Percentiles rank a stretch among this genome's conserved stretches.
phyloP scores from a whole-genome alignment of 2,888 invertebrate genomes.

The Eumacrocentrus americanus region DNA sequence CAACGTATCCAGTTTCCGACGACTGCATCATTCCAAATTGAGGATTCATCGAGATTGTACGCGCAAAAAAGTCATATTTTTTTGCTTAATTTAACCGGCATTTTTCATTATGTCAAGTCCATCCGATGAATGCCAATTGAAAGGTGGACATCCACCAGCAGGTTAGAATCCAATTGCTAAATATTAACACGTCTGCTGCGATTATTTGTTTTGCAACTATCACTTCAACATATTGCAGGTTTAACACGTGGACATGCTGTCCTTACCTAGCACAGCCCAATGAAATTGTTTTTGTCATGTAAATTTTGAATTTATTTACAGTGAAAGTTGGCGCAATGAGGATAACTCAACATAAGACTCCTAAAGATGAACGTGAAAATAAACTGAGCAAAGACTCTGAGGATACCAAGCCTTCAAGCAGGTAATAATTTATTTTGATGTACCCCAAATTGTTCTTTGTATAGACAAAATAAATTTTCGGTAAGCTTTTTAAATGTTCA shows the following conservation, averaged over 20 bases:
- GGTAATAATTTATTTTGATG: conserved; percentile 51
- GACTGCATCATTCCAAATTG: too few relatives aligned
- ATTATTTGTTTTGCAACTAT: too few relatives aligned
- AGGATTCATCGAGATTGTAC: too few relatives aligned
- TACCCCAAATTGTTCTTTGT: background rate
- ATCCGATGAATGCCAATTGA: conserved; percentile 73
- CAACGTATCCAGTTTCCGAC: too few relatives aligned
- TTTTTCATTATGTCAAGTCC: conserved; percentile 66
- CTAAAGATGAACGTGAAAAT: conserved; percentile 69
- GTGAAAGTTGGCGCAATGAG: conserved; percentile 94
- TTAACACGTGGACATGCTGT: conserved; percentile 10
- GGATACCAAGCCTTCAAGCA: conserved; percentile 68
- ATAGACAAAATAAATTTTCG: too few relatives aligned
- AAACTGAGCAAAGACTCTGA: conserved; percentile 60
- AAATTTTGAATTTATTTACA: conserved; percentile 55
- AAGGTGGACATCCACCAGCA: conserved; percentile 90
- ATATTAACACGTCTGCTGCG: too few relatives aligned
- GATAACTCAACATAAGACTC: conserved; percentile 84
- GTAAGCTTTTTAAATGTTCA: conserved; percentile 22
- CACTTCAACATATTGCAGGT: conserved; percentile 3
- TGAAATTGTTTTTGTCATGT: background rate
- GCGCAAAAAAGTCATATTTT: background rate
- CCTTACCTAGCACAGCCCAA: conserved; percentile 20
- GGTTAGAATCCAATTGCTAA: conserved; percentile 65
- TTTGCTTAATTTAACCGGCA: too few relatives aligned